These are phyloP conservation scores for Rhinatrema bivittatum DNA, from an alignment of 2,797 vertebrate species.

Conservation along the genomic window DNA sequence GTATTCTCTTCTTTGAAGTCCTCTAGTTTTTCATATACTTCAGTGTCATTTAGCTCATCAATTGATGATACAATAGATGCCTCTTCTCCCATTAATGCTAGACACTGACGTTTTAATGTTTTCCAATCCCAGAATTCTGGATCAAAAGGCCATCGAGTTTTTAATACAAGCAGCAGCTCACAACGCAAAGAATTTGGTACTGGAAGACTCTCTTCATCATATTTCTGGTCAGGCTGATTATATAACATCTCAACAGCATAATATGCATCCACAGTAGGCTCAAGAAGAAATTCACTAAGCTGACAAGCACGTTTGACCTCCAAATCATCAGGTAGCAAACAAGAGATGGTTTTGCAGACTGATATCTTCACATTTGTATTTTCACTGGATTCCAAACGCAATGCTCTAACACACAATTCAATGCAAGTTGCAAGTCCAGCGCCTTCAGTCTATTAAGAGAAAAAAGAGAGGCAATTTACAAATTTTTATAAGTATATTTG, in stretches of 20 bases:
- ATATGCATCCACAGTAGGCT: slow-evolving; percentile 92
- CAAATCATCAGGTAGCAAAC: slow-evolving; percentile 85
- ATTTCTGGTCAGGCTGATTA: slow-evolving; percentile 95
- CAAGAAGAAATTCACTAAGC: slow-evolving; percentile 90
- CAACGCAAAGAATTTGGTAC: slow-evolving; percentile 92
- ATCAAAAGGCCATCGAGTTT: slow-evolving; percentile 97
- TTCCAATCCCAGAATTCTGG: slow-evolving; percentile 99
- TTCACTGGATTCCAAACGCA: slow-evolving; percentile 83
- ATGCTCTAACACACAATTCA: slow-evolving; percentile 85
- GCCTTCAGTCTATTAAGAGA: slow-evolving; percentile 59
- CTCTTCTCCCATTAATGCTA: slow-evolving; percentile 92
- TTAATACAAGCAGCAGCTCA: slow-evolving; percentile 89
- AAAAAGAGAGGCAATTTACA: slow-evolving; percentile 18
- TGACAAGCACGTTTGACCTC: slow-evolving; percentile 96
- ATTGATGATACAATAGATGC: slow-evolving; percentile 96
- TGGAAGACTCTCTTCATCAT: slow-evolving; percentile 88
- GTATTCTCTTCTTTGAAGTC: slow-evolving; percentile 62
- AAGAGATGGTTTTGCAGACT: slow-evolving; percentile 94
- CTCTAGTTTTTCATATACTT: slow-evolving; percentile 77
- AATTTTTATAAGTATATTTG: too few relatives aligned
- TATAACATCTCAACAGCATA: slow-evolving; percentile 93
- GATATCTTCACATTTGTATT: slow-evolving; percentile 79
- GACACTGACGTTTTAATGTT: slow-evolving; percentile 88
- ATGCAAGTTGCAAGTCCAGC: slow-evolving; percentile 83
- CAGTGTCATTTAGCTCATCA: slow-evolving; percentile 85